These are phyloP conservation scores for Teleogryllus oceanicus DNA, from an alignment of 2,888 invertebrate genomes.

Conservation along the genomic window DNA sequence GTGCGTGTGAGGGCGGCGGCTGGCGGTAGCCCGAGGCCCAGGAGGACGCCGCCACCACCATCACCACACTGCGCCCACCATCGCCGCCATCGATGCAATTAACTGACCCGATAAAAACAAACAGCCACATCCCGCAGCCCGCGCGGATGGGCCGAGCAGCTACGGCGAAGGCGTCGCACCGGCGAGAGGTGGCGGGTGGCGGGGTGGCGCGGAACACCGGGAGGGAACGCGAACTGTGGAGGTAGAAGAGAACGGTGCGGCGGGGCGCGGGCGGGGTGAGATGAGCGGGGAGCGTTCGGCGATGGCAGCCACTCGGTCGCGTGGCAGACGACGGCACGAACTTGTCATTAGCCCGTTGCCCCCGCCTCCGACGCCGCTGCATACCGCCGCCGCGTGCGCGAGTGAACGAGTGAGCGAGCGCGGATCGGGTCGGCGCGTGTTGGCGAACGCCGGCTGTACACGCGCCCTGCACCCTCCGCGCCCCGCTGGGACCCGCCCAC, in stretches of 20 bases:
- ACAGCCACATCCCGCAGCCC: background rate
- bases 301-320: background rate
- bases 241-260: background rate
- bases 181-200: background rate
- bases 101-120: background rate
- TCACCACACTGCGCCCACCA: too few relatives aligned
- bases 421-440: background rate
- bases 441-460: too few relatives aligned
- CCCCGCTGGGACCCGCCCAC: too few relatives aligned
- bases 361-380: background rate
- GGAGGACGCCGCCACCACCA: too few relatives aligned
- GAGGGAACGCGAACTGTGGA: background rate
- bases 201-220: background rate
- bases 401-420: background rate
- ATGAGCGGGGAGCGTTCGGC: background rate
- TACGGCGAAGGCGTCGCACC: background rate
- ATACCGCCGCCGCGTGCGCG: background rate
- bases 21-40: too few relatives aligned
- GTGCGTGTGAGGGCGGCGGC: too few relatives aligned
- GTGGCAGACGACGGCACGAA: constrained; percentile 18
- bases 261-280: background rate
- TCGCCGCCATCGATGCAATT: background rate
- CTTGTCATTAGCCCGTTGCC: background rate
- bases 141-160: background rate
- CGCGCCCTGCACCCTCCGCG: too few relatives aligned